Percentiles rank a stretch among this genome's conserved stretches.
Evolutionary conservation across 1,140 invertebrate species (phyloP).

Genomic region (Calycopis cecrops): DNA sequence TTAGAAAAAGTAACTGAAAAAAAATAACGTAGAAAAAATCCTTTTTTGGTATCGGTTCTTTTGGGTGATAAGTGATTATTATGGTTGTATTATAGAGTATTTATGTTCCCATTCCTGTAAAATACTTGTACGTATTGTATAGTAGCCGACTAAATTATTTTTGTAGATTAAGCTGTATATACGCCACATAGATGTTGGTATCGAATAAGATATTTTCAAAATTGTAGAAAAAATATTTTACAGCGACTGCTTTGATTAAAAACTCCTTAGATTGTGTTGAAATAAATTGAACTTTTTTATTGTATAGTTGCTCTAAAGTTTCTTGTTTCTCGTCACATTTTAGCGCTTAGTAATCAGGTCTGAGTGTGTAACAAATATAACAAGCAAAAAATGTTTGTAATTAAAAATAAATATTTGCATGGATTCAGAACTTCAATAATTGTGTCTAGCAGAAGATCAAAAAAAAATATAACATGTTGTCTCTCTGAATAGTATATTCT

Average conservation of each 20-base stretch:
- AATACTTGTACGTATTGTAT: slow-evolving; percentile 54
- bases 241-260: slow-evolving; percentile 30
- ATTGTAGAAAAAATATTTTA: slow-evolving; percentile 45
- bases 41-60: slow-evolving; percentile 4
- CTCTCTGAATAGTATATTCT: too few species aligned
- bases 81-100: slow-evolving; percentile 16
- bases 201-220: slow-evolving; percentile 44
- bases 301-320: too few species aligned
- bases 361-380: too few species aligned
- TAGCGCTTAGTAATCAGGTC: too few species aligned
- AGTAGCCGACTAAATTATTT: slow-evolving; percentile 69
- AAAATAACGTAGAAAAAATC: background rate
- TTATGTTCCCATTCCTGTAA: slow-evolving; percentile 15
- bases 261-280: too few species aligned
- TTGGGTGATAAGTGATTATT: slow-evolving; percentile 14
- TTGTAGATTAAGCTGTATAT: slow-evolving; percentile 70
- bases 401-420: too few species aligned
- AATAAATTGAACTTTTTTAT: too few species aligned
- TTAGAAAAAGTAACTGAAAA: background rate
- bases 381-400: too few species aligned
- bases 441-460: too few species aligned
- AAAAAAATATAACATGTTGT: too few species aligned
- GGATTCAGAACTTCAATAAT: too few species aligned
- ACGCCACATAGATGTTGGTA: slow-evolving; percentile 61
- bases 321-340: too few species aligned